Percentiles rank a stretch among this genome's conserved stretches.
Evolutionary conservation across 2,888 invertebrate species (phyloP).

Genomic region (Cistogaster globosa): DNA sequence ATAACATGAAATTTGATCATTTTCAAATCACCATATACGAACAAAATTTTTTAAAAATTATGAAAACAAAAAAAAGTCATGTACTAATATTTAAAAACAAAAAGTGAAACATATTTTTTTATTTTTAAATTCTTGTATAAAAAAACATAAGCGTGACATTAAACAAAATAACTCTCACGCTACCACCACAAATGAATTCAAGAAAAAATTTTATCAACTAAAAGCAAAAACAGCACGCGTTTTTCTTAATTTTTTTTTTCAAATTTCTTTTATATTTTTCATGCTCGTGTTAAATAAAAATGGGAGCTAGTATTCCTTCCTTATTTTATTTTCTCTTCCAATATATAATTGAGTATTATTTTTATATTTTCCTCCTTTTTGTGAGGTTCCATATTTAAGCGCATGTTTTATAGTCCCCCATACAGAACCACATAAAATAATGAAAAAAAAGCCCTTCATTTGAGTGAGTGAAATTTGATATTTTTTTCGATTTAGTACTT

Average conservation of each 20-base stretch:
- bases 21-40: too few species aligned
- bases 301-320: conserved; percentile 14
- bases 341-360: conserved; percentile 59
- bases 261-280: conserved; percentile 40
- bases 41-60: too few species aligned
- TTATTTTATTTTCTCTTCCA: conserved; percentile 36
- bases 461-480: conserved; percentile 70
- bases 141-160: neutral
- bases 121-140: too few species aligned
- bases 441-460: conserved; percentile 35
- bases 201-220: conserved; percentile 44
- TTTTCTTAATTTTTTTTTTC: conserved; percentile 50
- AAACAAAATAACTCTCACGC: conserved; percentile 14
- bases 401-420: conserved; percentile 57
- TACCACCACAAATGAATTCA: conserved; percentile 5
- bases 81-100: too few species aligned
- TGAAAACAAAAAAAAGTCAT: too few species aligned
- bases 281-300: conserved; percentile 34
- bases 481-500: conserved; percentile 47
- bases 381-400: conserved; percentile 47
- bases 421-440: conserved; percentile 9
- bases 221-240: conserved; percentile 44
- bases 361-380: conserved; percentile 27
- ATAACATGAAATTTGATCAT: too few species aligned
- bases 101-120: too few species aligned